Evolutionary conservation across 2,113 vertebrate species (phyloP), one percentile per base, ranked within the genome.

Genomic region (Fulmarus glacialis): DNA sequence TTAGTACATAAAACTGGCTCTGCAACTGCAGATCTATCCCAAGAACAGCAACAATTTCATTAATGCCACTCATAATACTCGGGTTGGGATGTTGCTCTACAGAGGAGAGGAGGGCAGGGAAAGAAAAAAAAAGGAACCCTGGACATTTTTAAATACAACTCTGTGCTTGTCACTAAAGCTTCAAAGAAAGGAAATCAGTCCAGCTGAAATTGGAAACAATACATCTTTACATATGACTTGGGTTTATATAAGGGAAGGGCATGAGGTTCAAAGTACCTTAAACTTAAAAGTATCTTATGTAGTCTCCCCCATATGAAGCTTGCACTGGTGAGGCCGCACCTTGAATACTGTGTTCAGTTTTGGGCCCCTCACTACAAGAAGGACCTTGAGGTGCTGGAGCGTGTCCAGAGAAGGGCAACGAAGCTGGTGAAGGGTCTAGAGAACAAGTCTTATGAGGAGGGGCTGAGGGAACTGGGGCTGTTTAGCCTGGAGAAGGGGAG

Each of bases 1-100:
- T 52, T 9, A 12, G 8, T n/a, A 21, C 11, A 14, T 62, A 64
- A 70, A 73, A 4, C 12, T 73, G 18, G 9, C 6, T 80, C 32
- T 86, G 38, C 24, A 47, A 17, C 20, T 26, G 9, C 43, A 75
- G 30, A 30, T 42, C 3, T 18, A 34, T 32, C 62, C 22, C 5
- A 26, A 55, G 15, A 30, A 23, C 8, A 11, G 23, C 16, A 42
- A 18, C 1, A n/a, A 6, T 9, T 78, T 75, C 36, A 60, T n/a
- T 64, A 45, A 36, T 3, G 32, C 4, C 27, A 14, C 15, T 53
- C 9, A 1, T 12, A 30, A 11, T 14, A 9, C 16, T 15, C 2
- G 0, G 18, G 2, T 17, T 22, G 38, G 11, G 5, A 52, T 8
- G 3, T 45, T 55, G 27, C 5, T 50, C 8, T 23, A 36, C 20